Base-by-base conservation (phyloP, 2,888 invertebrate genomes). In the Volucella inanis region DNA sequence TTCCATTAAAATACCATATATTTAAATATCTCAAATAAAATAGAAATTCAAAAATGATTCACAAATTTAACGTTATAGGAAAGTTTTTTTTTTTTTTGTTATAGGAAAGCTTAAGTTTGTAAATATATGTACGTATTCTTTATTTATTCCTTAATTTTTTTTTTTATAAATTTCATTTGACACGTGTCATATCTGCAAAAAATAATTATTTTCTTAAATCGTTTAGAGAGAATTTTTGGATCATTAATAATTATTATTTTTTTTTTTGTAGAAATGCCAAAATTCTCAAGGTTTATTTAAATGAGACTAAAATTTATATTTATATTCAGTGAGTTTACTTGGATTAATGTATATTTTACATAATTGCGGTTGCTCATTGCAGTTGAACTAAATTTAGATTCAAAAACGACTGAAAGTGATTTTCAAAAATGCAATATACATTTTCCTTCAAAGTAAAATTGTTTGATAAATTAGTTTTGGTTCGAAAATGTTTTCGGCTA, bases 181-280 rank as follows among this genome's bases (percentile, higher is more conserved):
- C 55, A 45, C 47, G 55, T 47, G 68, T n/a, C 43, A 54, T 22
- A 10, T 57, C 45, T 43, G 65, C 52, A 54, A 67, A 38, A 18
- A 41, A 31, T 31, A 31, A 6, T 31, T 6, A 31, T 49, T 43
- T 61, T n/a, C 12, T 11, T 10, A n/a, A 18, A 59, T 47, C 22
- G 18, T 3, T 49, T 59, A 12, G 41, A 68, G 52, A 80, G 57
- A 70, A 57, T 68, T 11, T 78, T 54, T 64, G 83, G 68, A 78
- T 83, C 74, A 83, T 83, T 79, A 70, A 74, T 83, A 57, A 64
- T 74, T n/a, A n/a, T n/a, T n/a, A n/a, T 41, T 31, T 31, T 31
- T 6, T 31, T 6, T 31, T 31, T 83, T 83, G 78, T 68, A 54
- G 38, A 50, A 74, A 47, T 83, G 74, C 83, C 79, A 83, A 79